Percentiles rank a stretch among this genome's conserved stretches.
These are phyloP conservation scores for Larimichthys polyactis DNA, from an alignment of 2,113 vertebrate genomes.

Conservation along the genomic window DNA sequence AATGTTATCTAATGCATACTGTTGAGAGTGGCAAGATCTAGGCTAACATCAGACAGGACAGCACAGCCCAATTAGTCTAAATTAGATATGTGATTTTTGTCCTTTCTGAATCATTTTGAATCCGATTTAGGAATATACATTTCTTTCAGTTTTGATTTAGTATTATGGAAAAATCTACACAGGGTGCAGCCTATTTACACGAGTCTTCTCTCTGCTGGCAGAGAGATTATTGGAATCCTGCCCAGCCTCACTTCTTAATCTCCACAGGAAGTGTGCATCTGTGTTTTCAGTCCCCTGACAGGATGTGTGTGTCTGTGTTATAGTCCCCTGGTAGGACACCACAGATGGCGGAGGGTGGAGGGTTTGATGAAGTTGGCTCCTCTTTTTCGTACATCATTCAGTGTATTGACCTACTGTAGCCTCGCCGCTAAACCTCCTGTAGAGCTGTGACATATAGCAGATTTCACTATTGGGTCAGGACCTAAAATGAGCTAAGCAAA, in stretches of 20 bases:
- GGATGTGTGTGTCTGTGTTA: constrained; percentile 55
- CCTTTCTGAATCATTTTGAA: constrained; percentile 45
- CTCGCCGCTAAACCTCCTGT: constrained; percentile 4
- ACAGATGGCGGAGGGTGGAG: constrained; percentile 58
- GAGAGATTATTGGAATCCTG: constrained; percentile 27
- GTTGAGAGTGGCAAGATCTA: constrained; percentile 69
- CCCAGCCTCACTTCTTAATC: constrained; percentile 40
- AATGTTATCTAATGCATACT: constrained; percentile 75
- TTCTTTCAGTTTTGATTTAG: constrained; percentile 14
- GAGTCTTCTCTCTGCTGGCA: constrained; percentile 24
- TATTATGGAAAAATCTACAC: constrained; percentile 25
- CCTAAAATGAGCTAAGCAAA: not conserved
- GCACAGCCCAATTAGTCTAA: constrained; percentile 75
- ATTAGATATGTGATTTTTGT: constrained; percentile 58
- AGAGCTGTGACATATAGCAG: not conserved
- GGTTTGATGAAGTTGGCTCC: constrained; percentile 30
- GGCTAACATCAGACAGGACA: constrained; percentile 68
- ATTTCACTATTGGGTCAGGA: not conserved
- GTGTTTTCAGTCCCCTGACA: constrained; percentile 56
- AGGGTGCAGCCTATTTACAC: constrained; percentile 25
- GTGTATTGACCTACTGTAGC: not conserved
- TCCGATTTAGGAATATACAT: constrained; percentile 19
- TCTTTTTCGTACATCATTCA: not conserved
- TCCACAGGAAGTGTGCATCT: constrained; percentile 61
- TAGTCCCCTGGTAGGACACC: constrained; percentile 51